Conservation (phyloP, 2,113 vertebrate genomes). For the Apistogramma diplotaenia region DNA sequence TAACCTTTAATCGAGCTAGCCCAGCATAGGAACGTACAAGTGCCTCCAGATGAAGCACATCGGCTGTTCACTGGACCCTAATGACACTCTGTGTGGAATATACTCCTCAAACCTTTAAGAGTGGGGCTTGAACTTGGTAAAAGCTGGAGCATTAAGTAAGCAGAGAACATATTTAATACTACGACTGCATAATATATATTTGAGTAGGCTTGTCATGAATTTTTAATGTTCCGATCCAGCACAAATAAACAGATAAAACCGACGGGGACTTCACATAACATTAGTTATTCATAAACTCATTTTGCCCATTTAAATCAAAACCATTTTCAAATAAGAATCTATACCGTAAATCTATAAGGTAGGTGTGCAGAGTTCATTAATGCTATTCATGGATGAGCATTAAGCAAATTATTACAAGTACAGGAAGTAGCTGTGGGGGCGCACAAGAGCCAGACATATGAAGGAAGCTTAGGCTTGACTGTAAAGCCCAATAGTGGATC, state of each 20-base stretch:
- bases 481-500: background rate
- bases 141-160: background rate
- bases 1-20: conserved; percentile 48
- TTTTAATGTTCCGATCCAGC: conserved; percentile 45
- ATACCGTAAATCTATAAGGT: background rate
- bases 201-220: conserved; percentile 51
- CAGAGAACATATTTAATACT: conserved; percentile 29
- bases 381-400: conserved; percentile 10
- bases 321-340: background rate
- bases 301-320: conserved; percentile 24
- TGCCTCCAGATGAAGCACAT: background rate
- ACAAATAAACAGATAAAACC: conserved; percentile 61
- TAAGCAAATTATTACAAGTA: background rate
- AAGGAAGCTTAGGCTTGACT: background rate
- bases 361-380: background rate
- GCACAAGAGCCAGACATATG: background rate
- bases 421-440: background rate
- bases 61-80: background rate
- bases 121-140: background rate
- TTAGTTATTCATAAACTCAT: conserved; percentile 66
- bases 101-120: background rate
- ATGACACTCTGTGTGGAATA: background rate
- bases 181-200: conserved; percentile 34
- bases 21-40: background rate
- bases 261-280: conserved; percentile 43